A percentile compares a stretch with the other conserved stretches of the same genome.
These are phyloP conservation scores for Sebastolobus altivelis DNA, from an alignment of 2,797 vertebrate genomes.

Conservation along the genomic window DNA sequence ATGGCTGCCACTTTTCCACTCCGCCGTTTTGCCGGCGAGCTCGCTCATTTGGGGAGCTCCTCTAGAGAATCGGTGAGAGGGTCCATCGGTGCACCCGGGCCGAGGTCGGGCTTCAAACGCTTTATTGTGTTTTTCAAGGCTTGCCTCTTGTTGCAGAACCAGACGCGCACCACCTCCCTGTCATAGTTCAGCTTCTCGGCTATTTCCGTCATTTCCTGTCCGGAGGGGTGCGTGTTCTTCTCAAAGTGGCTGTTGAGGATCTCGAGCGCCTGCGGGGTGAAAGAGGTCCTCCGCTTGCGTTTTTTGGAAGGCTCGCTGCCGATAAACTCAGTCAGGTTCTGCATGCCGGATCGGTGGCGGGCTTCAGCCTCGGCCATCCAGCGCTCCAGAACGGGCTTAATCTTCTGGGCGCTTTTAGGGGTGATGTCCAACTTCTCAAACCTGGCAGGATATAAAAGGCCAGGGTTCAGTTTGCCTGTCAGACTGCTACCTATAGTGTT, in stretches of 20 bases:
- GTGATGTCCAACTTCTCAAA: conserved; percentile 99
- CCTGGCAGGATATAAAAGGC: conserved; percentile 99
- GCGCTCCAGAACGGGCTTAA: conserved; percentile 99
- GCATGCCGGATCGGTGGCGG: conserved; percentile 99
- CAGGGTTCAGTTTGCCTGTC: conserved; percentile 99
- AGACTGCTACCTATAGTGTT: conserved; percentile 99
- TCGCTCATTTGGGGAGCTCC: conserved; percentile 90
- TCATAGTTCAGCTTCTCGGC: conserved; percentile 99
- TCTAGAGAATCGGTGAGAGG: conserved; percentile 94
- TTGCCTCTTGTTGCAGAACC: conserved; percentile 99
- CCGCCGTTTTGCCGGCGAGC: conserved; percentile 30
- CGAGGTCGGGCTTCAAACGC: conserved; percentile 96
- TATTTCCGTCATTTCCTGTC: conserved; percentile 99
- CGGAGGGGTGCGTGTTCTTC: conserved; percentile 99
- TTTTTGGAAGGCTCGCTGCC: conserved; percentile 99
- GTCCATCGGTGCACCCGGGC: conserved; percentile 89
- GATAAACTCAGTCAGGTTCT: conserved; percentile 99
- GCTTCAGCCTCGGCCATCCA: conserved; percentile 99
- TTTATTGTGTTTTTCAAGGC: conserved; percentile 99
- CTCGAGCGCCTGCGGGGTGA: conserved; percentile 99
- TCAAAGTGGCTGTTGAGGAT: conserved; percentile 99
- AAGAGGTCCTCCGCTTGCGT: conserved; percentile 99
- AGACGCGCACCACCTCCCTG: conserved; percentile 98
- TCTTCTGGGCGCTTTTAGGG: conserved; percentile 99
- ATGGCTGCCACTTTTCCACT: conserved; percentile 62